These are phyloP conservation scores for Callyntrura guangdongensis DNA, from an alignment of 2,888 invertebrate species.

Conservation along the genomic window DNA sequence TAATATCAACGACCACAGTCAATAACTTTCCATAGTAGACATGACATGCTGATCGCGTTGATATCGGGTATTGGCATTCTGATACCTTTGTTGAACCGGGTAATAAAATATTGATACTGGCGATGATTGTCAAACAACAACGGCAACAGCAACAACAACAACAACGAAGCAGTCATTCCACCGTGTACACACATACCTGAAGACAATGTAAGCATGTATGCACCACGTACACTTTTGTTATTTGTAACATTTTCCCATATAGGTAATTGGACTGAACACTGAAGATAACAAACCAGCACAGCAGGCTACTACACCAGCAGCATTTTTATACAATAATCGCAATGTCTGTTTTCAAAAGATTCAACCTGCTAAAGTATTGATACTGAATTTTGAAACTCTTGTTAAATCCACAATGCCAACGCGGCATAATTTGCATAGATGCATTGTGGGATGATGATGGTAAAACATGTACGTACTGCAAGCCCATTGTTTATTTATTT, in stretches of 20 bases:
- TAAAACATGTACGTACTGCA: background rate
- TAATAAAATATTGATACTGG: slow-evolving; percentile 36
- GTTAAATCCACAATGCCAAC: too few species aligned
- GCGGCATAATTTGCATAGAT: too few species aligned
- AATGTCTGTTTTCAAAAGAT: background rate
- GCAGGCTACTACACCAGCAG: slow-evolving; percentile 34
- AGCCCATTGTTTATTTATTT: background rate
- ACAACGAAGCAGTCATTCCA: slow-evolving; percentile 46
- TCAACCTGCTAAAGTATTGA: slow-evolving; percentile 9
- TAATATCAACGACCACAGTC: slow-evolving; percentile 23
- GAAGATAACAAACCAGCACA: slow-evolving; percentile 61
- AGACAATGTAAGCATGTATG: background rate
- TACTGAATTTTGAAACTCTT: background rate
- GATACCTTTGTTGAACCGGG: slow-evolving; percentile 23
- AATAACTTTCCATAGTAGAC: slow-evolving; percentile 31
- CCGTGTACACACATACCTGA: background rate
- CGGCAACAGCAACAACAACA: background rate
- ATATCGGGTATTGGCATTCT: slow-evolving; percentile 39
- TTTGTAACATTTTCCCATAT: slow-evolving; percentile 55
- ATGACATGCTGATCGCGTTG: slow-evolving; percentile 6
- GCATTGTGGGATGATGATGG: too few species aligned
- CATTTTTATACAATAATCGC: slow-evolving; percentile 11
- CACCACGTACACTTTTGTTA: slow-evolving; percentile 11
- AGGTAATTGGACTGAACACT: slow-evolving; percentile 45
- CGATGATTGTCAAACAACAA: too few species aligned